Conservation (phyloP, 2,797 vertebrate genomes). For the Premnoplex brunnescens region DNA sequence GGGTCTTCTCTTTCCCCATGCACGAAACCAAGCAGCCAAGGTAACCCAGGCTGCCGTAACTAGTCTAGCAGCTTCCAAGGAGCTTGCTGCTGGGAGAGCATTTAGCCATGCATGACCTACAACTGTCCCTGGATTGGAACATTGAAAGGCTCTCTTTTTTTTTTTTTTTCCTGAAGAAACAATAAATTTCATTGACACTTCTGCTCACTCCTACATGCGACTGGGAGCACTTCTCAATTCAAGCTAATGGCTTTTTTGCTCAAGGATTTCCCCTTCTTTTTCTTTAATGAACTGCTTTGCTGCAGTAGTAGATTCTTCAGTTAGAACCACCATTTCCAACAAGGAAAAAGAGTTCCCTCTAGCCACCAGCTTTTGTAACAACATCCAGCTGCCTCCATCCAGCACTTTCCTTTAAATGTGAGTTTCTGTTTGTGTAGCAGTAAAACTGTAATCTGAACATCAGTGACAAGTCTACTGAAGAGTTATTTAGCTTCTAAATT, state of each 20-base stretch:
- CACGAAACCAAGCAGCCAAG: neutral
- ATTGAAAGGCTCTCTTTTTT: neutral
- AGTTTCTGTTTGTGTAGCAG: constrained; percentile 62
- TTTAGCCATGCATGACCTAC: neutral
- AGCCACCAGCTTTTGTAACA: constrained; percentile 52
- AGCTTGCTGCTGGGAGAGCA: neutral
- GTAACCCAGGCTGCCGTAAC: neutral
- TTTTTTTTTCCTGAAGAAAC: neutral
- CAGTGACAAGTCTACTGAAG: constrained; percentile 60
- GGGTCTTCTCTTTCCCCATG: neutral
- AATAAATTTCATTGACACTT: constrained; percentile 8
- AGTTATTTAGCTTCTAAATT: constrained; percentile 55
- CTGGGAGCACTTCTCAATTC: neutral
- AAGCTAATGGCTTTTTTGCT: neutral
- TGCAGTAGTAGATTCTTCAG: neutral
- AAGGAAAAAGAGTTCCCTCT: constrained; percentile 74
- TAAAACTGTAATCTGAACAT: constrained; percentile 69
- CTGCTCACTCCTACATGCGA: neutral
- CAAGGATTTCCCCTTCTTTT: constrained; percentile 19
- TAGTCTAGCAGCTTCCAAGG: neutral
- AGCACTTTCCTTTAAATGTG: constrained; percentile 16
- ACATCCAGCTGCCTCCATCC: neutral
- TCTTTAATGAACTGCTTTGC: constrained; percentile 2
- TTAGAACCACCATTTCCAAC: neutral
- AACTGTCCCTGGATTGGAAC: neutral